Percentiles rank a stretch among this genome's conserved stretches.
Conservation (phyloP, 2,888 invertebrate genomes). For the Yponomeuta cagnagella region DNA sequence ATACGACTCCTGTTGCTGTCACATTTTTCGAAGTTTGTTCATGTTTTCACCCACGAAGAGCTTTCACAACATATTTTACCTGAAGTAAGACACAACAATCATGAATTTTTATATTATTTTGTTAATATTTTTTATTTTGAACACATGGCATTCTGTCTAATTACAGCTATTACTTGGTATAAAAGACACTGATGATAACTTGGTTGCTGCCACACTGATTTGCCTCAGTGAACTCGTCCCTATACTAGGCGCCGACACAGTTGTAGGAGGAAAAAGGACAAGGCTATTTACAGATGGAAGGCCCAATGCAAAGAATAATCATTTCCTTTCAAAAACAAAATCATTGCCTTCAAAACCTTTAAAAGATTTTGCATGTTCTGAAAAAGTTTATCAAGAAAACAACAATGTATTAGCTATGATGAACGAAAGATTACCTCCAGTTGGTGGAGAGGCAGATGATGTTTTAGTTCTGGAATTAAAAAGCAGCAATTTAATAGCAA, state of each 20-base stretch:
- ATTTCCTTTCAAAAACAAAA: constrained; percentile 25
- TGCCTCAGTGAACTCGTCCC: constrained; percentile 90
- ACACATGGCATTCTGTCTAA: constrained; percentile 11
- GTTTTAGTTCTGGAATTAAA: constrained; percentile 45
- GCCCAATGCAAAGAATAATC: constrained; percentile 74
- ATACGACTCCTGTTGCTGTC: constrained; percentile 83
- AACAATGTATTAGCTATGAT: constrained; percentile 53
- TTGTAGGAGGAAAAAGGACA: constrained; percentile 88
- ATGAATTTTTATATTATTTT: constrained; percentile 9
- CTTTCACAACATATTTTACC: constrained; percentile 87
- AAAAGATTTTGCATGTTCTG: constrained; percentile 52
- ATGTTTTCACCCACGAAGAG: constrained; percentile 84
- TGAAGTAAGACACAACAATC: constrained; percentile 73
- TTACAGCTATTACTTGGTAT: constrained; percentile 87
- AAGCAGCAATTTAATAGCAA: constrained; percentile 63
- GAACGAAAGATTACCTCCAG: constrained; percentile 86
- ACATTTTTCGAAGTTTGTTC: constrained; percentile 85
- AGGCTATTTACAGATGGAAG: constrained; percentile 91
- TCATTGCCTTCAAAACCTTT: constrained; percentile 33
- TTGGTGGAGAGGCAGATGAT: constrained; percentile 84
- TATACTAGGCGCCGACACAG: constrained; percentile 87
- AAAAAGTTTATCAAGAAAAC: constrained; percentile 39
- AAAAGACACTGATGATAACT: constrained; percentile 87
- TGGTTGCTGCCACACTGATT: constrained; percentile 87
- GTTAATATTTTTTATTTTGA: background rate